Evolutionary conservation across 1,140 invertebrate species (phyloP), one percentile per base, ranked within the genome.

Genomic region (Ceratina japonica): DNA sequence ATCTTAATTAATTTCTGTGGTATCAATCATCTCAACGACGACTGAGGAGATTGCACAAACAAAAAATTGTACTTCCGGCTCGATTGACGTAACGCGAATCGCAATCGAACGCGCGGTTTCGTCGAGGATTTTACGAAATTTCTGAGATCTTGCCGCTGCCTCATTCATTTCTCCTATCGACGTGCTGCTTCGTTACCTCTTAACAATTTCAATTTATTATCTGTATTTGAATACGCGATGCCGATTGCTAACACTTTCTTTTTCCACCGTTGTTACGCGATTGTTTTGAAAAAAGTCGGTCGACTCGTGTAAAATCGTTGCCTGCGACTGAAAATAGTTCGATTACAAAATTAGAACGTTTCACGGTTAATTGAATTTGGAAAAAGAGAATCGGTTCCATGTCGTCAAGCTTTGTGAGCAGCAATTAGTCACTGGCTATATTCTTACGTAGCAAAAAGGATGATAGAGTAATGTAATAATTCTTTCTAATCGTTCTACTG

Each of bases 61-160:
- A 51, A 51, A 77, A 71, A 71, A 77, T 61, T 31, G n/a, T 56
- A 10, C 68, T 77, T 77, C 75, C 75, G 75, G 66, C 2, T 54
- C 27, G 7, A 51, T 44, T 51, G 75, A 52, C 69, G 68, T 56
- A 78, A 78, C 68, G 13, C 12, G n/a, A 51, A 63, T 68, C 18
- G n/a, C 65, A 31, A 22, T 44, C 37, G 37, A 44, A 44, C 37
- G 37, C 56, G 15, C 61, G 12, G 15, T 54, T 63, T 54, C 68
- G 16, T 62, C 27, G 58, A 52, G 27, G 2, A 62, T 22, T 62
- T 69, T 52, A 3, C 70, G 56, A 77, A 77, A 75, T 74, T 74
- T 74, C 22, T 37, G 66, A 69, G 18, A 75, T 68, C 49, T 76
- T 20, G 20, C 20, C 31, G 24, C 24, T 49, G 16, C 24, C 22